These are phyloP conservation scores for Xanthorhoe designata DNA, from an alignment of 2,888 invertebrate genomes.

Conservation along the genomic window DNA sequence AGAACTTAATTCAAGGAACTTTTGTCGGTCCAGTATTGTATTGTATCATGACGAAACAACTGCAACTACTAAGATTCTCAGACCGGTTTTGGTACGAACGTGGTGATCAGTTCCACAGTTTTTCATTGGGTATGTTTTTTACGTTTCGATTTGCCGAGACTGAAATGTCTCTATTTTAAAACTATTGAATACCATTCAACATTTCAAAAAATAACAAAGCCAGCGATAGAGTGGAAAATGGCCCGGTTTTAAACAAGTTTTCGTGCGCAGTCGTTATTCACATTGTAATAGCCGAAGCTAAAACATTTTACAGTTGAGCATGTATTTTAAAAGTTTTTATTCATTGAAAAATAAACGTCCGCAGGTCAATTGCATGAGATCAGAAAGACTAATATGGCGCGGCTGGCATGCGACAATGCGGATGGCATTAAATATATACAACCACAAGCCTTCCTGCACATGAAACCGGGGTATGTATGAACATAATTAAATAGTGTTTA, in stretches of 20 bases:
- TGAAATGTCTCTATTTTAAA: conserved; percentile 4
- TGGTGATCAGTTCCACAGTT: conserved; percentile 70
- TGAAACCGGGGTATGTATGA: conserved; percentile 56
- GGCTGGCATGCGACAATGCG: conserved; percentile 69
- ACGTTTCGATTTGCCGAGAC: background rate
- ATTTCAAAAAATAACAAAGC: conserved; percentile 33
- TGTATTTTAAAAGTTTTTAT: conserved; percentile 39
- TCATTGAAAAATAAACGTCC: conserved; percentile 38
- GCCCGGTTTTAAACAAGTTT: conserved; percentile 38
- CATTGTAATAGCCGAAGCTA: conserved; percentile 40
- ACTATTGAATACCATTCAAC: conserved; percentile 21
- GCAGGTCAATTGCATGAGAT: conserved; percentile 69
- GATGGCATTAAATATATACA: conserved; percentile 71
- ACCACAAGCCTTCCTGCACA: conserved; percentile 63
- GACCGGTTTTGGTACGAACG: conserved; percentile 75
- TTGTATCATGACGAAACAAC: conserved; percentile 69
- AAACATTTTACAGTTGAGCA: conserved; percentile 40
- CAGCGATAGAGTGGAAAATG: conserved; percentile 31
- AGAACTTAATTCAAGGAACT: conserved; percentile 60
- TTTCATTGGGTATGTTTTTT: conserved; percentile 58
- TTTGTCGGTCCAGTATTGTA: conserved; percentile 67
- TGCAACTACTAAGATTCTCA: conserved; percentile 61
- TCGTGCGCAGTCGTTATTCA: conserved; percentile 41
- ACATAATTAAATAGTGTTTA: conserved; percentile 32
- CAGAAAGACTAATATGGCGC: conserved; percentile 70